phyloP scores from a whole-genome alignment of 2,888 invertebrate genomes.

The Omphaloscelis lunosa region DNA sequence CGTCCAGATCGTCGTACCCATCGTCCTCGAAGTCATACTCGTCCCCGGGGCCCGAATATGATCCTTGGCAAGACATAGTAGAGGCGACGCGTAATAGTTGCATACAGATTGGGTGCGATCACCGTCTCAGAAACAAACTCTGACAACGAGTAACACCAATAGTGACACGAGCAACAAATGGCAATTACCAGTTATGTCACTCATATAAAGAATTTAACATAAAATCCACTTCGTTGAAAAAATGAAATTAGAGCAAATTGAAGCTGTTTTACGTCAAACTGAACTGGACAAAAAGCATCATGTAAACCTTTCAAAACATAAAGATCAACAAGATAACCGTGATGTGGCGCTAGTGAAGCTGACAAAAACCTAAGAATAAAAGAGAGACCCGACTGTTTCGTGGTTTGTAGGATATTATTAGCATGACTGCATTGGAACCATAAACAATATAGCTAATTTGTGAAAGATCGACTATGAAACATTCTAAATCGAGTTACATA shows the following conservation, averaged over 20 bases:
- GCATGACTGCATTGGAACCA: constrained; percentile 61
- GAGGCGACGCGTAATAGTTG: constrained; percentile 90
- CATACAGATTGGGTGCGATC: constrained; percentile 88
- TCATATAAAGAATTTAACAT: constrained; percentile 83
- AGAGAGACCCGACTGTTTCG: constrained; percentile 71
- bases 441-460: constrained; percentile 69
- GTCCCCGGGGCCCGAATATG: constrained; percentile 92
- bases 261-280: constrained; percentile 88
- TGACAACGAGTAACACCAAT: constrained; percentile 74
- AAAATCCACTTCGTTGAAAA: constrained; percentile 79
- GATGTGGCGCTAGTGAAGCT: constrained; percentile 63
- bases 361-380: constrained; percentile 57
- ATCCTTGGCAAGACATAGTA: constrained; percentile 93
- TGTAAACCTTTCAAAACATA: constrained; percentile 67
- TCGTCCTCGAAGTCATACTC: constrained; percentile 94
- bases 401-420: background rate
- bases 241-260: constrained; percentile 83
- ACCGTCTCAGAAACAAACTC: constrained; percentile 84
- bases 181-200: constrained; percentile 80
- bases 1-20: constrained; percentile 93
- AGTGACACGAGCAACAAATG: constrained; percentile 76
- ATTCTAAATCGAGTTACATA: background rate
- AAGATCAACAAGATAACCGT: constrained; percentile 47
- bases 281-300: constrained; percentile 86
- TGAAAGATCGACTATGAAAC: constrained; percentile 37